Evolutionary conservation across 2,888 invertebrate genomes (phyloP), one percentile per base, ranked within the genome.

Genomic region (Acleris cristana): DNA sequence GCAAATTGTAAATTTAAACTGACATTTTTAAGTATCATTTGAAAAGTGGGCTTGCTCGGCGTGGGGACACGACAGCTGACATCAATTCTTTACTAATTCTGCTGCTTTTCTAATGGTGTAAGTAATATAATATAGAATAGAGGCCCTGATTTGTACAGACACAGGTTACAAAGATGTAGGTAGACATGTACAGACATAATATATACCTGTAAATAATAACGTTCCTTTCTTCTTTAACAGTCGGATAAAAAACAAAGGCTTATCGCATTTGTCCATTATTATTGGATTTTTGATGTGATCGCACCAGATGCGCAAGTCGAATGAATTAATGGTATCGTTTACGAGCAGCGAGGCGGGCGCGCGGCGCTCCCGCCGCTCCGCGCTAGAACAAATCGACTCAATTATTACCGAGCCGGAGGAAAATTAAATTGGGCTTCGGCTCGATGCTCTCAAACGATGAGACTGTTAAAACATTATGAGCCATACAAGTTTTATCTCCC

Each of bases 401-500:
- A 91, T 91, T 90, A 91, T 87, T 82, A 84, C 82, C 80, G 80
- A 85, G 82, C 81, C 84, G 83, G 79, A 84, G 85, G 86, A 86
- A 90, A 90, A 90, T 89, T 89, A 89, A 90, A 90, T 89, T 85
- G 85, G 83, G 81, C 76, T 78, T 83, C 83, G 80, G 80, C 81
- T 74, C 75, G 80, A 78, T 74, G 81, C 83, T 74, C 76, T 81
- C 84, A 82, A 83, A 84, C 80, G 83, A 82, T 80, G 80, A 84
- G 85, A 86, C 89, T 88, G 89, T 92, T 92, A 90, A 90, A 92
- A 91, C 88, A 89, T 91, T 92, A 92, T 89, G 91, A 87, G 85
- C 89, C 83, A 85, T 87, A 87, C 88, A 81, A 87, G 85, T 90
- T 86, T 90, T 92, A 91, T 92, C 92, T 89, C 81, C 83, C 79